Evolutionary conservation across 1,140 invertebrate species (phyloP), one percentile per base, ranked within the genome.

Genomic region (Drosophila jambulina): DNA sequence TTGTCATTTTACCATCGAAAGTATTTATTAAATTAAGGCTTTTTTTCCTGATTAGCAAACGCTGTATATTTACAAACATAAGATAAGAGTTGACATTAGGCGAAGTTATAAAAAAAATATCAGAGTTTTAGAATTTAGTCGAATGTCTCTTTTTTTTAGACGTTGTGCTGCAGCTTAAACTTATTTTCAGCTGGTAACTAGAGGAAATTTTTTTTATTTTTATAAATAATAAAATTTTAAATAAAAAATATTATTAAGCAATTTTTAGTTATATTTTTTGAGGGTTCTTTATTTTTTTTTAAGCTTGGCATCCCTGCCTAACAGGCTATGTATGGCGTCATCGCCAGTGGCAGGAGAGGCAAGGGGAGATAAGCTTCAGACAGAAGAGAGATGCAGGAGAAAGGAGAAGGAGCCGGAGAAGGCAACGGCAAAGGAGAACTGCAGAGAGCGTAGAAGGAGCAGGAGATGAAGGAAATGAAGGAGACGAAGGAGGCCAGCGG

Each of bases 401-500:
- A 59, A 27, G 29, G n/a, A 60, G 27, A 58, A 48, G 34, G 10
- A 69, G 42, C 9, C n/a, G 6, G 7, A 38, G 23, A 54, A 45
- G 42, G 23, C 49, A 21, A 10, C 19, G 21, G 19, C 19, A 42
- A 67, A 34, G 42, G 13, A 38, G n/a, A 65, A 25, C 13, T 25
- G 32, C 43, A 48, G 23, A 32, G 8, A 25, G 21, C 6, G 10
- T n/a, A 15, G 48, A 63, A 23, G 36, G 10, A 36, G 17, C 42
- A 27, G 34, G 43, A 34, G 60, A 25, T 19, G 21, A 49, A 78
- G 29, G 29, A 13, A 13, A 34, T 13, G 32, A 34, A 27, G 27
- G 53, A 27, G 56, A 25, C 13, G 21, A 51, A 78, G 51, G 34
- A 48, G 51, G 65, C 42, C 65, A 65, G 40, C 67, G 51, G 62